Conservation (phyloP, 2,888 invertebrate genomes). For the Sinelater perroti region DNA sequence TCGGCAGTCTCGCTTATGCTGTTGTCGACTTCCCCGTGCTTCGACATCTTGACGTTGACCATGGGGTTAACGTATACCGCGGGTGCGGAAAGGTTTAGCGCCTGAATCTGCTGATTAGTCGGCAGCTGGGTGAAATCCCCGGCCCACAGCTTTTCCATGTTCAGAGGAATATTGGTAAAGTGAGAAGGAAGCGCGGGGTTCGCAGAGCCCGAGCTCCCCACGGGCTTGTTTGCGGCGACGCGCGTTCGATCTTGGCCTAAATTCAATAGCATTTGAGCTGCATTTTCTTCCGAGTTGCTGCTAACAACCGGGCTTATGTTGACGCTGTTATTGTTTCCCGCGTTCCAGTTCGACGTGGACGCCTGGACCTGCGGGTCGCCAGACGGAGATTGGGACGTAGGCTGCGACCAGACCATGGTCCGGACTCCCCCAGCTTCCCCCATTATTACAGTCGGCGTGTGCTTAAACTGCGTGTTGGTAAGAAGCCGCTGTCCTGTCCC, state of each 20-base stretch:
- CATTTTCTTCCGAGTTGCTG: slow-evolving; percentile 64
- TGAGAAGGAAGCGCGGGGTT: slow-evolving; percentile 54
- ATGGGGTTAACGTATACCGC: slow-evolving; percentile 36
- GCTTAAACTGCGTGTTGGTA: slow-evolving; percentile 61
- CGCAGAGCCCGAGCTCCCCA: slow-evolving; percentile 42
- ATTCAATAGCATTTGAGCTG: slow-evolving; percentile 76
- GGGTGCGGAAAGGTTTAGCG: slow-evolving; percentile 71
- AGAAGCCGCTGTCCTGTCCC: slow-evolving; percentile 49
- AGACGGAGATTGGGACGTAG: slow-evolving; percentile 59
- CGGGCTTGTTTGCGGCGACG: slow-evolving; percentile 44
- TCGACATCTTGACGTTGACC: slow-evolving; percentile 44
- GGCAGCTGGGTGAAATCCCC: slow-evolving; percentile 87
- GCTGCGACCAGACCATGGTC: slow-evolving; percentile 76
- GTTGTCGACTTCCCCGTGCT: slow-evolving; percentile 36
- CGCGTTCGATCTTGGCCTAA: slow-evolving; percentile 70
- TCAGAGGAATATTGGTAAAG: slow-evolving; percentile 72
- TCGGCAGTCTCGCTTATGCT: slow-evolving; percentile 63
- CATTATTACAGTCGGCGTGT: slow-evolving; percentile 89
- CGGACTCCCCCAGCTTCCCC: slow-evolving; percentile 89
- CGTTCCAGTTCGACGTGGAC: slow-evolving; percentile 57
- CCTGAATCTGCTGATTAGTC: slow-evolving; percentile 78
- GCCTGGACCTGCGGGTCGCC: slow-evolving; percentile 53
- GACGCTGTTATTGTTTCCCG: slow-evolving; percentile 47
- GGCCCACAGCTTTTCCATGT: slow-evolving; percentile 93
- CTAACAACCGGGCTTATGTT: slow-evolving; percentile 49